Base-by-base conservation (phyloP, 2,113 vertebrate genomes). In the Scatophagus argus region DNA sequence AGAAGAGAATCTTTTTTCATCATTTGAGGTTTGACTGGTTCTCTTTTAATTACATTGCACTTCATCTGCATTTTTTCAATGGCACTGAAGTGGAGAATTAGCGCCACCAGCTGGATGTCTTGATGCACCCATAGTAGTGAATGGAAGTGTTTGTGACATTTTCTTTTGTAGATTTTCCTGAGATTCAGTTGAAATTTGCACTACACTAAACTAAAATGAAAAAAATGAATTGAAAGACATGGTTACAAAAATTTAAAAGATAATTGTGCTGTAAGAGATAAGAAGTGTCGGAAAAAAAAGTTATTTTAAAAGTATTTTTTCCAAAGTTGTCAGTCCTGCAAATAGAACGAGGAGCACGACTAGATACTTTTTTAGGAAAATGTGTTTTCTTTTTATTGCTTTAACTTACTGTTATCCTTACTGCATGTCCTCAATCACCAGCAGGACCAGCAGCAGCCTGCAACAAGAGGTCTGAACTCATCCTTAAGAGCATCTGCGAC, bases 401-500 rank as follows among this genome's bases (percentile, higher is more conserved):
- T 29, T 41, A 38, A 25, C 23, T 1, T 32, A 29, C 12, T 47
- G 11, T 6, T 39, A 0, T 31, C 23, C 21, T n/a, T 13, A 19
- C 0, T 29, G 8, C 55, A 34, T 85, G 17, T 68, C 9, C 29
- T 65, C 17, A 5, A 2, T 34, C 47, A 25, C 31, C 31, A 56
- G 23, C 75, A 91, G 84, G 82, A 86, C 2, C 79, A 51, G 79
- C 60, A 65, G 16, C 3, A 65, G 13, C 3, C 41, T 29, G 75
- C 68, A 41, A 23, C 60, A 16, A 64, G 49, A 62, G 81, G 51
- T 27, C 27, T 64, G 31, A 56, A 23, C 59, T 21, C 88, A 3
- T 49, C 38, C 4, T 58, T 77, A 0, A 85, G 93, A 46, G 61
- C 85, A 2, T 88, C 74, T 0, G 46, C 60, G 0, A 73, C 91